These are phyloP conservation scores for Radopholus similis DNA, from an alignment of 1,140 invertebrate genomes.

Conservation along the genomic window DNA sequence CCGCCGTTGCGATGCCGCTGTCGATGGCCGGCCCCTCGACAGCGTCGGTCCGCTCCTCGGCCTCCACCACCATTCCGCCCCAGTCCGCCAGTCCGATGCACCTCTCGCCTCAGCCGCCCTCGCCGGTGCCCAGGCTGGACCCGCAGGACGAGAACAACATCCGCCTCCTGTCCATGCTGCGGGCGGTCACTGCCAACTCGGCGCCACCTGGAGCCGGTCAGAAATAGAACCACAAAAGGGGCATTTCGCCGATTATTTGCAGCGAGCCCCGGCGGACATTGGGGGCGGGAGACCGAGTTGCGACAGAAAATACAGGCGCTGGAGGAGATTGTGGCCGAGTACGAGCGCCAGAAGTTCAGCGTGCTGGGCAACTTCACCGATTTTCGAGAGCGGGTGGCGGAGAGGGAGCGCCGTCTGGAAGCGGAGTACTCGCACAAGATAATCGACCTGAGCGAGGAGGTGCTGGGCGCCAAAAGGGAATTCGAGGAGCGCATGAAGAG, in stretches of 20 bases:
- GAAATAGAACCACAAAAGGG: background rate
- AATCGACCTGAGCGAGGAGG: conserved; percentile 57
- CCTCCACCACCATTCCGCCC: background rate
- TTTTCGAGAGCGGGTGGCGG: conserved; percentile 56
- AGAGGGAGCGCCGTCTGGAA: conserved; percentile 55
- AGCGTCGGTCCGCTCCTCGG: background rate
- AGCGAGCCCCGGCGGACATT: conserved; percentile 3
- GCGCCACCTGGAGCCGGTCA: conserved; percentile 1
- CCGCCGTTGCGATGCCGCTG: conserved; percentile 7
- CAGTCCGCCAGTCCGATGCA: background rate
- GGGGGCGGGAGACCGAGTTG: conserved; percentile 51
- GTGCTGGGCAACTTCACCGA: conserved; percentile 59
- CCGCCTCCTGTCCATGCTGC: conserved; percentile 4
- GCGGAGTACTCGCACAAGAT: conserved; percentile 59
- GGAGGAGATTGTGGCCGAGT: conserved; percentile 59
- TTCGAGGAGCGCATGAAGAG: conserved; percentile 58
- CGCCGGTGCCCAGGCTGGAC: background rate
- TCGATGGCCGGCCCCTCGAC: conserved; percentile 10
- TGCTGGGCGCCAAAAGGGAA: conserved; percentile 56
- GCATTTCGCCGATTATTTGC: background rate
- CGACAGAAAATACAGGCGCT: conserved; percentile 54
- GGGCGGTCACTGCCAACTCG: background rate
- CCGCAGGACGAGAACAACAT: background rate
- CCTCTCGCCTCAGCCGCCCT: background rate
- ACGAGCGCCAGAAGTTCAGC: conserved; percentile 57